Evolutionary conservation across 30 jellyfish, hydroid and myxozoan species (phyloP).

Genomic region (Hydra vulgaris): DNA sequence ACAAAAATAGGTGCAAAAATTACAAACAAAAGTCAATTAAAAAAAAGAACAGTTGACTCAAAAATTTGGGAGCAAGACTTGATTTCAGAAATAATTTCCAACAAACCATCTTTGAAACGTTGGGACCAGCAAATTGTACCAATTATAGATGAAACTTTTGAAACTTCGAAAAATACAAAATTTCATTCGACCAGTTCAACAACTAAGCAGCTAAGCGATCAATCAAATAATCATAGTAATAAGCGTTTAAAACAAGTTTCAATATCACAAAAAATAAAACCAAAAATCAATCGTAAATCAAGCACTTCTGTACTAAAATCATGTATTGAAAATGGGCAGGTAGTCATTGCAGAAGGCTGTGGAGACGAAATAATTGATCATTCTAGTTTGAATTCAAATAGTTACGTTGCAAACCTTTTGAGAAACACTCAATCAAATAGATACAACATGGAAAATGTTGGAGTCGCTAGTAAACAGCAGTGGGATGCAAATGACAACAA

Average conservation of each 20-base stretch:
- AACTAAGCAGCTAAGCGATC: too few species aligned
- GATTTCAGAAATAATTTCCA: background rate
- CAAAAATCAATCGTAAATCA: background rate
- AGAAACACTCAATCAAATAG: conserved; percentile 1
- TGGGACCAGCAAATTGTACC: conserved; percentile 32
- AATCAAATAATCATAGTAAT: too few species aligned
- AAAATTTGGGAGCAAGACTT: background rate
- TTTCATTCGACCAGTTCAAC: too few species aligned
- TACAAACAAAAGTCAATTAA: background rate
- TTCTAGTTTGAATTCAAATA: background rate
- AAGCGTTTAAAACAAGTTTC: background rate
- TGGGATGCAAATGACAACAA: background rate
- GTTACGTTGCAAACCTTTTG: conserved; percentile 1
- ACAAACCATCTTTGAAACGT: background rate
- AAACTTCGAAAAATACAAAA: background rate
- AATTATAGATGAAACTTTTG: conserved; percentile 9
- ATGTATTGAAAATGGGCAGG: conserved; percentile 22
- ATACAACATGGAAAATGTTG: background rate
- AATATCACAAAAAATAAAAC: background rate
- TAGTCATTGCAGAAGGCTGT: background rate
- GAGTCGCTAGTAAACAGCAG: background rate
- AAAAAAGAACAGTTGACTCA: background rate
- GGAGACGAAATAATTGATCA: conserved; percentile 24
- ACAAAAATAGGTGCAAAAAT: background rate
- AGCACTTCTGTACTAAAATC: background rate